Base-by-base conservation (phyloP, 2,797 vertebrate species). In the Enteromius viviparus region DNA sequence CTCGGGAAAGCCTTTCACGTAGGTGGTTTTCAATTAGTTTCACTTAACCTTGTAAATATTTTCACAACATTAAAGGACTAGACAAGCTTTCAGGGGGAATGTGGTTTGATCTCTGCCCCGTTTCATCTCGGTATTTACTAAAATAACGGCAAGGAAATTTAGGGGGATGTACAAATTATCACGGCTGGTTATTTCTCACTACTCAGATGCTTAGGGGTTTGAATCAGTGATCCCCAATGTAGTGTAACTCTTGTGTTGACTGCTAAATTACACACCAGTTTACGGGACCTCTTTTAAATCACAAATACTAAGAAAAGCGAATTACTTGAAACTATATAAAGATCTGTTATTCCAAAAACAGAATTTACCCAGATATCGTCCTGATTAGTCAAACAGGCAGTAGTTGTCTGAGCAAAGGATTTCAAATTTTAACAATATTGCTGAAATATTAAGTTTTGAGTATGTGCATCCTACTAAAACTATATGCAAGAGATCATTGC, bases 131-230 rank as follows among this genome's bases (percentile, higher is more conserved):
- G 92, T 93, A 91, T 94, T 93, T 93, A 92, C 93, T 89, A 90
- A 93, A 92, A 92, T 93, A 93, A 82, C 8, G 89, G 91, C 90
- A 89, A 90, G 90, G 87, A 91, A 90, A 78, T 84, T 87, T 87
- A 89, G 91, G 90, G 85, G 69, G 92, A 93, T 93, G 92, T 86
- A 91, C 89, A 93, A 89, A 93, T 92, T 91, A 94, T 93, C 90
- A 88, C 87, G 87, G 86, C 91, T 91, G 90, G 93, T 92, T 92
- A 89, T 92, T 91, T 91, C 87, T 90, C 80, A 94, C 93, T 93
- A 93, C 92, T 91, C 90, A 93, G 90, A 89, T 89, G 89, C 90
- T 93, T 91, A 91, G 89, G 84, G 86, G 93, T 92, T 93, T 93
- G 92, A 94, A 94, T 91, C 91, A 87, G 74, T 77, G 85, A 93